A percentile compares a stretch with the other conserved stretches of the same genome.
Evolutionary conservation across 2,888 invertebrate genomes (phyloP).

Genomic region (Himalopsyche tibetana): DNA sequence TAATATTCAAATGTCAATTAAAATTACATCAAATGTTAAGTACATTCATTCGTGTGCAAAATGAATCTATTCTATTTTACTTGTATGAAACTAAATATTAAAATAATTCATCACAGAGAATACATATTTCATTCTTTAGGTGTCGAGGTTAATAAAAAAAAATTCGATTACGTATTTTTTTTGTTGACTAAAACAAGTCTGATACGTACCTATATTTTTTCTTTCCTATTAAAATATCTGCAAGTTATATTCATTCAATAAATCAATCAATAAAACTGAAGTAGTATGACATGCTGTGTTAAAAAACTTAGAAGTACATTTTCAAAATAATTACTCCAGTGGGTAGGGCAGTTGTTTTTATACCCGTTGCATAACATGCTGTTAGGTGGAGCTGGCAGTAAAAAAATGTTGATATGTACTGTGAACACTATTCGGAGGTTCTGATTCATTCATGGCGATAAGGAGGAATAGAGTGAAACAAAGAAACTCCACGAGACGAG

Average conservation of each 20-base stretch:
- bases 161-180: background rate
- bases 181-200: background rate
- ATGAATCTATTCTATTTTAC: no score
- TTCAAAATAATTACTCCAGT: background rate
- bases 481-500: conserved; percentile 41
- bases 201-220: background rate
- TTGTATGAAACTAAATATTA: no score
- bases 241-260: conserved; percentile 10
- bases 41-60: no score
- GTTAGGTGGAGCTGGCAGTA: background rate
- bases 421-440: conserved; percentile 3
- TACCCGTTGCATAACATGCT: background rate
- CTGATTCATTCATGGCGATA: conserved; percentile 27
- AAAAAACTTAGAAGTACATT: background rate
- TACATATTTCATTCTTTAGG: no score
- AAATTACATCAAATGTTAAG: no score
- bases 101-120: no score
- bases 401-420: conserved; percentile 13
- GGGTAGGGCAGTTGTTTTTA: conserved; percentile 10
- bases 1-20: no score
- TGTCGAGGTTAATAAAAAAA: no score
- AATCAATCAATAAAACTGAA: conserved; percentile 11
- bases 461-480: conserved; percentile 49
- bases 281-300: background rate
- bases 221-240: background rate